Percentiles rank a stretch among this genome's conserved stretches.
These are phyloP conservation scores for Macrotrachela quadricornifera DNA, from an alignment of 1,140 invertebrate genomes.

Conservation along the genomic window DNA sequence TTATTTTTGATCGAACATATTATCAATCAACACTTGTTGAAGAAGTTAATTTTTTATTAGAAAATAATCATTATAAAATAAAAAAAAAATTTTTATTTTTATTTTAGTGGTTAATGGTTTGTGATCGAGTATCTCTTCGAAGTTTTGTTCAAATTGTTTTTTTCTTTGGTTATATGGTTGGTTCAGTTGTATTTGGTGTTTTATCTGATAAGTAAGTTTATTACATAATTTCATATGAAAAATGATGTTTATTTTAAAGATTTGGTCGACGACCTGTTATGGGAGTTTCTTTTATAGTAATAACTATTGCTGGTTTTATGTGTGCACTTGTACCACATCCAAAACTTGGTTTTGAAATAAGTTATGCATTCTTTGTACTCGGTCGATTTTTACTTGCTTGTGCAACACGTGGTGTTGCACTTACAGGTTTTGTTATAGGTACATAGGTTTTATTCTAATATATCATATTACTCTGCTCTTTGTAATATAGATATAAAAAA, in stretches of 20 bases:
- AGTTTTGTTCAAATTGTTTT: conserved; percentile 2
- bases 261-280: conserved; percentile 7
- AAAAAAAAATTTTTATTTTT: too few relatives aligned
- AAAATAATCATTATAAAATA: too few relatives aligned
- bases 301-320: background rate
- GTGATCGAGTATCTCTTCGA: background rate
- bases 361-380: background rate
- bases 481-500: too few relatives aligned
- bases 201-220: conserved; percentile 6
- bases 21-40: conserved; percentile 4
- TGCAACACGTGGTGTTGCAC: conserved; percentile 1
- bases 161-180: conserved; percentile 6
- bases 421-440: conserved; percentile 5
- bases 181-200: conserved; percentile 6
- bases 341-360: background rate
- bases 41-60: background rate
- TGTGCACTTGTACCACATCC: conserved; percentile 1
- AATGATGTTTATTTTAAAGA: too few relatives aligned
- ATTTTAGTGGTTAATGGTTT: background rate
- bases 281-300: conserved; percentile 1
- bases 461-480: too few relatives aligned
- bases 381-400: conserved; percentile 1
- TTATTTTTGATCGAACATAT: conserved; percentile 2
- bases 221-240: too few relatives aligned
- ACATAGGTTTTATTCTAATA: background rate